These are phyloP conservation scores for Axea sp. DNA, from an alignment of 2,888 invertebrate species.

Conservation along the genomic window DNA sequence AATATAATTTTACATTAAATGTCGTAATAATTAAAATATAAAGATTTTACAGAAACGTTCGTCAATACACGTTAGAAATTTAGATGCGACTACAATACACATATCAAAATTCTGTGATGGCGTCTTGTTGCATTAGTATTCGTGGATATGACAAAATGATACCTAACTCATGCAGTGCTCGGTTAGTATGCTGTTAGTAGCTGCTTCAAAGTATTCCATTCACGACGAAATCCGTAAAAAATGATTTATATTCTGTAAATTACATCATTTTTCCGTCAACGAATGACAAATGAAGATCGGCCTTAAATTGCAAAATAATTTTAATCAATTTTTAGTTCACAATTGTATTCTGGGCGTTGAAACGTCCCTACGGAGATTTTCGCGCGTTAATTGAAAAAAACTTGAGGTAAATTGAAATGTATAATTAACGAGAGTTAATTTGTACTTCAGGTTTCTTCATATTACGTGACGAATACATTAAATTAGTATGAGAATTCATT, in stretches of 20 bases:
- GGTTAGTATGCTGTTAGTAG: too few relatives aligned
- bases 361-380: conserved; percentile 2
- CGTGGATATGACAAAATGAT: too few relatives aligned
- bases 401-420: conserved; percentile 19
- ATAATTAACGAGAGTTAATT: conserved; percentile 23
- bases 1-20: too few relatives aligned
- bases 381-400: conserved; percentile 15
- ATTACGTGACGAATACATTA: neutral
- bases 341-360: conserved; percentile 8
- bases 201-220: too few relatives aligned
- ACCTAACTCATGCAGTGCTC: too few relatives aligned
- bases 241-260: conserved; percentile 4
- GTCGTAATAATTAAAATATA: too few relatives aligned
- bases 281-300: conserved; percentile 29
- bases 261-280: neutral
- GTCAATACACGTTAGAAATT: too few relatives aligned
- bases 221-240: neutral
- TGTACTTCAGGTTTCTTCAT: neutral
- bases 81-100: too few relatives aligned
- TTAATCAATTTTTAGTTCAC: conserved; percentile 6
- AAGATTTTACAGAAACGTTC: too few relatives aligned
- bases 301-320: conserved; percentile 32
- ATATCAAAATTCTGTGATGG: too few relatives aligned
- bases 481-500: neutral
- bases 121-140: too few relatives aligned